A percentile compares a stretch with the other conserved stretches of the same genome.
phyloP scores from a whole-genome alignment of 2,888 invertebrate species.

The Lithosia quadra region DNA sequence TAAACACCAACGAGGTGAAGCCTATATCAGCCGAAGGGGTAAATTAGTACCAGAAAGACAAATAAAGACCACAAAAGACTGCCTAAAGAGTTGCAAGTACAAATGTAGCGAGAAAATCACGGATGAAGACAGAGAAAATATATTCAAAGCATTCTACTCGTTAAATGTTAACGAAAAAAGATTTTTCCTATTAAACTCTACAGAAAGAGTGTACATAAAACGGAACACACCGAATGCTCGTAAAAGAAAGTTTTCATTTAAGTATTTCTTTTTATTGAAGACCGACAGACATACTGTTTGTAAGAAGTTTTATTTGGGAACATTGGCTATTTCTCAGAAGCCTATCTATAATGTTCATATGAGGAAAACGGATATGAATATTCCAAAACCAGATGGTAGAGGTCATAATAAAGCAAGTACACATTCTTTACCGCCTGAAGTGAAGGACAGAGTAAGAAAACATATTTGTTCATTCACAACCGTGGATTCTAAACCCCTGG shows the following conservation, averaged over 20 bases:
- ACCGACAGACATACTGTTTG: slow-evolving; percentile 74
- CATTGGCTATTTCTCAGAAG: slow-evolving; percentile 80
- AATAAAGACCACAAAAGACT: slow-evolving; percentile 76
- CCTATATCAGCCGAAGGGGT: slow-evolving; percentile 76
- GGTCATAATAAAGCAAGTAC: slow-evolving; percentile 73
- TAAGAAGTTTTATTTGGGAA: slow-evolving; percentile 82
- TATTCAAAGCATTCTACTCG: slow-evolving; percentile 81
- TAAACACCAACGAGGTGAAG: slow-evolving; percentile 80
- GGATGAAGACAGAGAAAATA: slow-evolving; percentile 73
- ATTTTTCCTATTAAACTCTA: slow-evolving; percentile 78
- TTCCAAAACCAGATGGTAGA: slow-evolving; percentile 80
- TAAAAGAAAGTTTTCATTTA: slow-evolving; percentile 75
- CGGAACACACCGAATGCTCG: slow-evolving; percentile 57
- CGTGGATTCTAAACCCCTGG: slow-evolving; percentile 69
- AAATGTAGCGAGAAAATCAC: slow-evolving; percentile 78
- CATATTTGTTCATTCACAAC: slow-evolving; percentile 75
- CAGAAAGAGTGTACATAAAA: slow-evolving; percentile 73
- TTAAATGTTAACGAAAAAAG: slow-evolving; percentile 79
- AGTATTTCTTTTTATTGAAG: slow-evolving; percentile 77
- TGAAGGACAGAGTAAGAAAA: slow-evolving; percentile 74
- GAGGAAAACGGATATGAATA: slow-evolving; percentile 78
- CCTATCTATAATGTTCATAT: slow-evolving; percentile 82
- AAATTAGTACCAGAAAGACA: slow-evolving; percentile 76
- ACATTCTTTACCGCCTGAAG: slow-evolving; percentile 70
- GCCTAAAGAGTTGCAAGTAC: slow-evolving; percentile 74